Conservation (phyloP, 2,113 vertebrate genomes). For the Numenius arquata region DNA sequence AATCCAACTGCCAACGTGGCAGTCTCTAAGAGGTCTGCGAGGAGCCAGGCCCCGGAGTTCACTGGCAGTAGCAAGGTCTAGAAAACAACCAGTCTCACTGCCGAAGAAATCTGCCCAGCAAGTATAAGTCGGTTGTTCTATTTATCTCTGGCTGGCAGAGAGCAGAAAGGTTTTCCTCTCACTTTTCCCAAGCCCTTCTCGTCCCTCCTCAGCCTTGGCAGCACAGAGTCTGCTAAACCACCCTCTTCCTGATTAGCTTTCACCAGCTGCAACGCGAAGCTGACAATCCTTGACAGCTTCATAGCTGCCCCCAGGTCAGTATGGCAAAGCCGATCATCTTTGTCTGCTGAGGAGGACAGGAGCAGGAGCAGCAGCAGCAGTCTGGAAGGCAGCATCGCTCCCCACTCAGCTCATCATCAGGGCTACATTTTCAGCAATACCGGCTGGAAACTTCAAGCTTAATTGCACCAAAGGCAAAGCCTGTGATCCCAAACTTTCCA, state of each 20-base stretch:
- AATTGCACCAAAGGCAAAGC: background rate
- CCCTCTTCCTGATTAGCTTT: background rate
- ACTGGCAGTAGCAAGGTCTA: background rate
- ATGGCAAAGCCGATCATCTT: background rate
- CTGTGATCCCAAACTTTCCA: background rate
- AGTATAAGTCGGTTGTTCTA: background rate
- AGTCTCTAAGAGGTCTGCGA: background rate
- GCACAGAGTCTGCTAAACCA: background rate
- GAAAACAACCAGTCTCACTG: accelerated
- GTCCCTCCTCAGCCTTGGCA: background rate
- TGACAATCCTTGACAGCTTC: background rate
- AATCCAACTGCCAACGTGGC: background rate
- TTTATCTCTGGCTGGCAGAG: background rate
- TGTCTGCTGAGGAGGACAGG: background rate
- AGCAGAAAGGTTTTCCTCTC: background rate
- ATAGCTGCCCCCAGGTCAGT: background rate
- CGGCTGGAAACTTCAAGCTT: background rate
- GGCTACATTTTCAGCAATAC: background rate
- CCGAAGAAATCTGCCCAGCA: background rate
- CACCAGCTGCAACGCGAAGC: background rate
- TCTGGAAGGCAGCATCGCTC: background rate
- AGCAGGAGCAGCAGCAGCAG: background rate
- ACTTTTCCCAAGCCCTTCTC: background rate
- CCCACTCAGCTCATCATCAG: background rate
- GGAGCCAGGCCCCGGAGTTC: background rate